These are phyloP conservation scores for Stercorarius parasiticus DNA, from an alignment of 2,113 vertebrate genomes.

Conservation along the genomic window DNA sequence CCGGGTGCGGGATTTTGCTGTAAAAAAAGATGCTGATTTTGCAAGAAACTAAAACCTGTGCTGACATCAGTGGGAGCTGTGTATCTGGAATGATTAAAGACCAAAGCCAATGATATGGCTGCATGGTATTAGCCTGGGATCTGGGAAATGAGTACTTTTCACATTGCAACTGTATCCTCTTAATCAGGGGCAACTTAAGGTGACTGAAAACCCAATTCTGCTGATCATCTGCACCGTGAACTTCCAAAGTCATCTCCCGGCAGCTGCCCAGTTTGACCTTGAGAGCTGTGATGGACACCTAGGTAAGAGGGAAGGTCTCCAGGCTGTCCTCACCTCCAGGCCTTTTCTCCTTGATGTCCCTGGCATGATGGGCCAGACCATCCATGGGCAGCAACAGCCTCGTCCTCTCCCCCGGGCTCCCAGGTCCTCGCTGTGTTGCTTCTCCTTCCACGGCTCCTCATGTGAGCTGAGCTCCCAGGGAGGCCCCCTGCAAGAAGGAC, in stretches of 20 bases:
- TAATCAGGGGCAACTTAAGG: neutral
- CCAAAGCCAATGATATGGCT: neutral
- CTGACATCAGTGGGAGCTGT: neutral
- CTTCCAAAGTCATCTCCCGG: neutral
- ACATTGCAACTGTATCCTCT: neutral
- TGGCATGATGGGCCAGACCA: accelerated
- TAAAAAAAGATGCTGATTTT: neutral
- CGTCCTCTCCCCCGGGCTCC: accelerated
- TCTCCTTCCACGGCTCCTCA: neutral
- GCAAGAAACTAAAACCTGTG: neutral
- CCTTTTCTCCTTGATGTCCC: neutral
- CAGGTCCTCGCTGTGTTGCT: neutral
- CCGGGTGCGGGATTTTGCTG: neutral
- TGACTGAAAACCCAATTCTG: neutral
- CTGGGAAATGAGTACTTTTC: neutral
- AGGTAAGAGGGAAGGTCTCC: neutral
- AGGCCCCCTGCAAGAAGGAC: neutral
- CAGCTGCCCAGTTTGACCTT: neutral
- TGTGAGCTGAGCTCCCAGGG: neutral
- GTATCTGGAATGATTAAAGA: neutral
- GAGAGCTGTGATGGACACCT: neutral
- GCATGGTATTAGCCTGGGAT: neutral
- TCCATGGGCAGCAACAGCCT: neutral
- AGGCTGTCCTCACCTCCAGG: neutral
- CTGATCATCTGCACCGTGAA: neutral